Base-by-base conservation (phyloP, 2,797 vertebrate species). In the Tangara arthus region DNA sequence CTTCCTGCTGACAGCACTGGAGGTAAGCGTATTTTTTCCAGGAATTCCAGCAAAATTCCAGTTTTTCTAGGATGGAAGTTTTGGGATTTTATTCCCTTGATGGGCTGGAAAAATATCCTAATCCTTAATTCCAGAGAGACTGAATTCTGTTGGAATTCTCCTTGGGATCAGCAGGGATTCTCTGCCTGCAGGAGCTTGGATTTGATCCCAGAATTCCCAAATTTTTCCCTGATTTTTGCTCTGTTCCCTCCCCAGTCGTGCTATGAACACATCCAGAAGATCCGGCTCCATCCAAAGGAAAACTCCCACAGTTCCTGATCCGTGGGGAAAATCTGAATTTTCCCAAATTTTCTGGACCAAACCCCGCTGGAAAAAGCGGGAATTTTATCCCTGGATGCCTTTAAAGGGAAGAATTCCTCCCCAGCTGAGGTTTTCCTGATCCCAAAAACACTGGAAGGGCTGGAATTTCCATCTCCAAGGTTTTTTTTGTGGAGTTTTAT, bases 121-220 rank as follows among this genome's bases (percentile, higher is more conserved):
- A 69, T 26, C 17, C 28, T 26, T n/a, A 2, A 53, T 41, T 53
- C 18, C 1, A 0, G 66, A 11, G 4, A 12, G 35, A 52, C 6
- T 5, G 11, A 19, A 69, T 69, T 52, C 22, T 41, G 17, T 26
- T n/a, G 72, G 56, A n/a, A 75, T 75, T 75, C 5, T 19, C 16
- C 21, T 32, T 6, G 17, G 44, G 42, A 32, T 37, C 41, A 47
- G 21, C 53, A 18, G 53, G 41, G 28, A 53, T 27, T 53, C 7
- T 42, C 30, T 9, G 37, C 13, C 68, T 26, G 66, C 28, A 14
- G 35, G 35, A 69, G 27, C 5, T 52, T 39, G 50, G 27, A 9
- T 47, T 26, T 32, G 27, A 60, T 49, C 11, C 30, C 35, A 41
- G 46, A 50, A 41, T 76, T 76, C 46, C 72, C 35, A 8, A 17